Base-by-base conservation (phyloP, 2,797 vertebrate species). In the Peromyscus melanophrys region DNA sequence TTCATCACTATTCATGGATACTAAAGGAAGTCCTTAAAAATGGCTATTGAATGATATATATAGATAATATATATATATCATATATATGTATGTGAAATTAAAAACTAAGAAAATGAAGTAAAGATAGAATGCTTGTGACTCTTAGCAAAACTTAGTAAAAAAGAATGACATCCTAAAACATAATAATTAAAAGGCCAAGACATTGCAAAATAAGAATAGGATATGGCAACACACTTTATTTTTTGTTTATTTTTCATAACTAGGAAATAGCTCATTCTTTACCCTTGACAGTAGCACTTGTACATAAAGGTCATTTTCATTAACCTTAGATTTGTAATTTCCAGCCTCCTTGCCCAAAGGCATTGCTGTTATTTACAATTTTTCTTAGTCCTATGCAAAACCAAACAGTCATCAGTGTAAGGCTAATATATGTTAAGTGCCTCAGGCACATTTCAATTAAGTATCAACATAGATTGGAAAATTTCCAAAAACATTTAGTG, bases 401-500 rank as follows among this genome's bases (percentile, higher is more conserved):
- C 95, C 95, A 98, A 98, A 95, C 96, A 98, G 84, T n/a, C 82
- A 31, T 97, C 95, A 96, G 71, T 96, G 80, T 96, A 94, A 98
- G 95, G 84, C 94, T 98, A 98, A 98, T 98, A 88, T 97, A 97
- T 92, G 80, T 98, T 98, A 97, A 98, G 65, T 97, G 96, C 97
- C 94, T 90, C 59, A 94, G 96, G 95, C 92, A 61, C 83, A 96
- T 98, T 98, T 92, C 95, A 98, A 94, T 98, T 98, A 97, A 97
- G 49, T 97, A 97, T 98, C 97, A 98, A 97, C 75, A 89, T 91
- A 97, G 91, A 95, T 89, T 98, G 97, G 85, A 97, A 95, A 90
- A 91, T 83, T 98, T 98, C 96, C 97, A 97, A 98, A 98, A 98
- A 97, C 95, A 97, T 97, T 98, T 98, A 97, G 83, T 78, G 86